phyloP scores from a whole-genome alignment of 1,140 invertebrate species.

The Steinernema feltiae region DNA sequence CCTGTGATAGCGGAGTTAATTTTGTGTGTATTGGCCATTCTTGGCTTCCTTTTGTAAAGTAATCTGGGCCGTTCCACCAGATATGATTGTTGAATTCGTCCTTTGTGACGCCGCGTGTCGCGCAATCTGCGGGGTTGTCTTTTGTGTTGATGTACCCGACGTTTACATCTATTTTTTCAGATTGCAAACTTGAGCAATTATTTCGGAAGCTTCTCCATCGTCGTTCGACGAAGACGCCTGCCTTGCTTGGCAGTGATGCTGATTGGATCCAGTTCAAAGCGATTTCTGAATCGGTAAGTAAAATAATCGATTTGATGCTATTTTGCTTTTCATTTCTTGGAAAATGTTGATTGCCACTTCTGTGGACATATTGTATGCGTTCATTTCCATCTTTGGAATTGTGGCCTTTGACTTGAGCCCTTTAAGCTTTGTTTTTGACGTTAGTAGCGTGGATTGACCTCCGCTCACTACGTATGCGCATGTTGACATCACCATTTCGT shows the following conservation, averaged over 20 bases:
- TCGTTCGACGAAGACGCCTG: background rate
- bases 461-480: background rate
- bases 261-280: background rate
- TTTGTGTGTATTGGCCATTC: background rate
- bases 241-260: background rate
- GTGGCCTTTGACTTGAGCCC: background rate
- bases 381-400: conserved; percentile 12
- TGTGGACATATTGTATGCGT: background rate
- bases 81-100: background rate
- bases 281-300: background rate
- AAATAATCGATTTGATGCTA: background rate
- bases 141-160: background rate
- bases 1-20: background rate
- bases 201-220: background rate
- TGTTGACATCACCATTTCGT: background rate
- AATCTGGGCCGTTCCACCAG: background rate
- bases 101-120: background rate
- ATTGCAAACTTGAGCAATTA: background rate
- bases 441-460: background rate
- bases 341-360: background rate
- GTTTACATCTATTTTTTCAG: background rate
- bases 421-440: background rate
- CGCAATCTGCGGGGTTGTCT: background rate
- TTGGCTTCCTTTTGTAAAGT: background rate
- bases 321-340: background rate